A percentile compares a stretch with the other conserved stretches of the same genome.
Conservation (phyloP, 2,113 vertebrate species). For the Phaethon lepturus region DNA sequence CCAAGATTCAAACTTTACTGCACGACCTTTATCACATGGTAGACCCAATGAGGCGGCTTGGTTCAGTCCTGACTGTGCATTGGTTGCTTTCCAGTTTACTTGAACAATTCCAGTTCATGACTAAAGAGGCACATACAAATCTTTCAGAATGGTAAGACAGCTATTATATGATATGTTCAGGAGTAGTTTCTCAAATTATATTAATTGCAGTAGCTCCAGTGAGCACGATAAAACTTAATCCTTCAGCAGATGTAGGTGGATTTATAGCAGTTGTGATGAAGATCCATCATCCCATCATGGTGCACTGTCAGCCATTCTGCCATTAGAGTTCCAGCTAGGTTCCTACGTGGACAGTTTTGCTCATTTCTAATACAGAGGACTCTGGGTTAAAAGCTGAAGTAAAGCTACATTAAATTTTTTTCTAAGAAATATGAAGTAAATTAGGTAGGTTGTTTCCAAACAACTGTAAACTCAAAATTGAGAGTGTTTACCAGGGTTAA, state of each 20-base stretch:
- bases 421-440: background rate
- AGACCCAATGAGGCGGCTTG: constrained; percentile 37
- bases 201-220: background rate
- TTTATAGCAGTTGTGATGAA: background rate
- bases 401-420: background rate
- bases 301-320: background rate
- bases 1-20: constrained; percentile 61
- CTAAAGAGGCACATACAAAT: constrained; percentile 37
- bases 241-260: background rate
- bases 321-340: background rate
- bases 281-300: background rate
- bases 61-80: constrained; percentile 61
- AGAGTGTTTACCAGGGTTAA: background rate
- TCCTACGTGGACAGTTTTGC: background rate
- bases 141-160: constrained; percentile 73
- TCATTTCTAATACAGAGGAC: background rate
- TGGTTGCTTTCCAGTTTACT: constrained; percentile 73
- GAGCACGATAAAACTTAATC: background rate
- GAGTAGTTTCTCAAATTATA: background rate
- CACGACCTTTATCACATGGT: constrained; percentile 61
- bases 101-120: constrained; percentile 71
- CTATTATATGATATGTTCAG: background rate
- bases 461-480: background rate
- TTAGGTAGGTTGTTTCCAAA: background rate
- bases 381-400: background rate